Conservation (phyloP, 2,797 vertebrate species). For the Chaenodraco wilsoni region DNA sequence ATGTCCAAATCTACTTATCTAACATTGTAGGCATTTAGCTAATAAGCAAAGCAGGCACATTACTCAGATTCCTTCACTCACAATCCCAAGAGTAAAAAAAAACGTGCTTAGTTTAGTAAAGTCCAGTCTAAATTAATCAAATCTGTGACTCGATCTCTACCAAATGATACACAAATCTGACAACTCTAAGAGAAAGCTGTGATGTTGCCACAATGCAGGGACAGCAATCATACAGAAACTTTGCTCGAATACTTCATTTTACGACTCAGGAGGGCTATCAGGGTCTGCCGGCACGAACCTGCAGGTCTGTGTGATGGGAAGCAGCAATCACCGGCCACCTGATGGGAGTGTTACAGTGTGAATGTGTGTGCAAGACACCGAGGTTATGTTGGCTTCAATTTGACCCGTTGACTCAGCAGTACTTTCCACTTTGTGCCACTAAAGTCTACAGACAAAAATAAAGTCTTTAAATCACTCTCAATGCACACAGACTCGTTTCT, state of each 20-base stretch:
- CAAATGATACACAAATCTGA: not conserved
- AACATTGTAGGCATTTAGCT: not conserved
- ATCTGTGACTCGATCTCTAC: too few species aligned
- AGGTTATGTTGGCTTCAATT: constrained; percentile 17
- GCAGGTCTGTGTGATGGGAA: constrained; percentile 46
- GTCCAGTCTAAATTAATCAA: too few species aligned
- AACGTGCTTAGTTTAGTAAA: too few species aligned
- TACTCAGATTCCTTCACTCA: not conserved
- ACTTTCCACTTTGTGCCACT: not conserved
- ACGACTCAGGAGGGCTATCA: constrained; percentile 33
- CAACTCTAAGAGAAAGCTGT: not conserved
- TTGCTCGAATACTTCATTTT: constrained; percentile 41
- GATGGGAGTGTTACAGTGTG: constrained; percentile 23
- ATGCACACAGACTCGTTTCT: not conserved
- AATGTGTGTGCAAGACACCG: not conserved
- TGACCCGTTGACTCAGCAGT: not conserved
- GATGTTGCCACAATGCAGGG: constrained; percentile 4
- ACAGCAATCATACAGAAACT: not conserved
- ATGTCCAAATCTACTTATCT: not conserved
- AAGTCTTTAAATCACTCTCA: not conserved
- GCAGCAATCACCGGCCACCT: constrained; percentile 58
- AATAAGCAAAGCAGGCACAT: not conserved
- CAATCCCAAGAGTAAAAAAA: not conserved
- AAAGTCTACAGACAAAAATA: not conserved
- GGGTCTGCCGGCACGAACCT: constrained; percentile 40